Evolutionary conservation across 2,797 vertebrate species (phyloP).

Genomic region (Gastrophryne carolinensis): DNA sequence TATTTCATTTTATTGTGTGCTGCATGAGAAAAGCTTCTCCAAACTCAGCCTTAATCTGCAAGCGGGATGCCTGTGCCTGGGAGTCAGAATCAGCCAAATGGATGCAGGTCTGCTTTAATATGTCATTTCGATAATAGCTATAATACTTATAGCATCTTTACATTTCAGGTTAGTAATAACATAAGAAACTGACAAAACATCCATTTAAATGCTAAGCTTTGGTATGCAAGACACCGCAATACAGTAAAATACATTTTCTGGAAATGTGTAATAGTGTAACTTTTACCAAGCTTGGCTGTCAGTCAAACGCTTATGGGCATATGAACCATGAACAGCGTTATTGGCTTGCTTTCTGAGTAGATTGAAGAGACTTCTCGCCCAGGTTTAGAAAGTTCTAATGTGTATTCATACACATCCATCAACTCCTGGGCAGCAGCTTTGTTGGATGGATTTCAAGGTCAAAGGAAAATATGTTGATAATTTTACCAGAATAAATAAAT

Average conservation of each 20-base stretch:
- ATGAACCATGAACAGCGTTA: slow-evolving; percentile 52
- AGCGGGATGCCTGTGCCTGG: too few relatives aligned
- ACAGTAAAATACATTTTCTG: slow-evolving; percentile 31
- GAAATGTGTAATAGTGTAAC: slow-evolving; percentile 54
- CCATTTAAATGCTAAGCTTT: not conserved
- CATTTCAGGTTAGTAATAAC: not conserved
- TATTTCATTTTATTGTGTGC: too few relatives aligned
- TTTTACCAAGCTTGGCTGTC: slow-evolving; percentile 44
- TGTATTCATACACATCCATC: slow-evolving; percentile 51
- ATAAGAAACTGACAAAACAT: not conserved
- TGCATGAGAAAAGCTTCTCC: too few relatives aligned
- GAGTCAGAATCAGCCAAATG: too few relatives aligned
- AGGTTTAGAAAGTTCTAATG: slow-evolving; percentile 51
- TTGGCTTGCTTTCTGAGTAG: slow-evolving; percentile 40
- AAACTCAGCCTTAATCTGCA: too few relatives aligned
- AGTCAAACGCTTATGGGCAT: slow-evolving; percentile 55
- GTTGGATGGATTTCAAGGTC: slow-evolving; percentile 54
- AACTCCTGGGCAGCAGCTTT: slow-evolving; percentile 45
- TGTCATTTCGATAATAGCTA: too few relatives aligned
- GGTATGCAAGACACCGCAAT: not conserved
- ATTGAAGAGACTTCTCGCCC: slow-evolving; percentile 49
- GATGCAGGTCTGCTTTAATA: too few relatives aligned
- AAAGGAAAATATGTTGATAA: slow-evolving; percentile 28
- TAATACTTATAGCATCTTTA: too few relatives aligned
- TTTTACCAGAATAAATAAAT: slow-evolving; percentile 49